phyloP scores from a whole-genome alignment of 2,888 invertebrate species.

The Sphecodes monilicornis region DNA sequence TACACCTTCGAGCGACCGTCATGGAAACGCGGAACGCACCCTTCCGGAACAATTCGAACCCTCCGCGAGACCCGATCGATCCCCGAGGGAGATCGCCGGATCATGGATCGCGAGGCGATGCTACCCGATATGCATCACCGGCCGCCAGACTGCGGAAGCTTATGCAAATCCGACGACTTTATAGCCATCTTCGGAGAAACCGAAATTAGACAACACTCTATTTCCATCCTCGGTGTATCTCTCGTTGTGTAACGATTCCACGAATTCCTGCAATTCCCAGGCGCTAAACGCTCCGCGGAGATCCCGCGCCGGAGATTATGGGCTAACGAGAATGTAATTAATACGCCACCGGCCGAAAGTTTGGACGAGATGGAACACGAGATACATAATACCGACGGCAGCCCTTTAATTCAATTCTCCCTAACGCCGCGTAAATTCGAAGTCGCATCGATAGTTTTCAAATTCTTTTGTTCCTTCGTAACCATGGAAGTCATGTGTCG shows the following conservation, averaged over 20 bases:
- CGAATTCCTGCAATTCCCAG: constrained; percentile 1
- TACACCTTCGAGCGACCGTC: neutral
- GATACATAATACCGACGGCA: neutral
- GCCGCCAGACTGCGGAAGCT: constrained; percentile 10
- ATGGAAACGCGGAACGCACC: neutral
- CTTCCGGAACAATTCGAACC: neutral
- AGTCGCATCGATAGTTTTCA: neutral
- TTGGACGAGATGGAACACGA: neutral
- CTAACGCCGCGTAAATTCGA: too few species aligned
- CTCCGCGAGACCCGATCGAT: constrained; percentile 2
- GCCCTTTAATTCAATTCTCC: neutral
- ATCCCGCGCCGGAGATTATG: neutral
- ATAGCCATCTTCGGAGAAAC: constrained; percentile 10
- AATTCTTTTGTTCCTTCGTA: neutral
- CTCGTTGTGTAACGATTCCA: neutral
- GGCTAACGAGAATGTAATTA: constrained; percentile 3
- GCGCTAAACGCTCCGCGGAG: neutral
- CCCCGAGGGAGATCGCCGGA: neutral
- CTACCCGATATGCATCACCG: constrained; percentile 8
- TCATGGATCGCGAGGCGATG: neutral
- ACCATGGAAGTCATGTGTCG: neutral
- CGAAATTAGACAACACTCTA: constrained; percentile 11
- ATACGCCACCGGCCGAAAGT: constrained; percentile 2
- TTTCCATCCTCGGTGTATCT: neutral
- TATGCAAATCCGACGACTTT: constrained; percentile 8